Evolutionary conservation across 1,140 invertebrate species (phyloP), one percentile per base, ranked within the genome.

Genomic region (Mesaphorura yosii): DNA sequence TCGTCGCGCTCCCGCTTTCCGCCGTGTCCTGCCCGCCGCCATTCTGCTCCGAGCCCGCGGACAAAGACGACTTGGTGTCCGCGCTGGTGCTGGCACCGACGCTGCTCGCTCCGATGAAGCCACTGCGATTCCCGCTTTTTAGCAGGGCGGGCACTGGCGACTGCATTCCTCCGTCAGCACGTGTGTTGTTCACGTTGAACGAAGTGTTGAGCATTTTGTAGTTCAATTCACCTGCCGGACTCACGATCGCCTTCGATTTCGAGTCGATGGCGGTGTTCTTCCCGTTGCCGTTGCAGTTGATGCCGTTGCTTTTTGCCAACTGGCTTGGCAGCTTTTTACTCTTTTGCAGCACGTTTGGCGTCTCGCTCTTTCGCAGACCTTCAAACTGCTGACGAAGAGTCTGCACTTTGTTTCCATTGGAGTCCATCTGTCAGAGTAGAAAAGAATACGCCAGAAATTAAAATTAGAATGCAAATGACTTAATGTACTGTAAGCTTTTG

Each of bases 351-450:
- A 19, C 7, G 19, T 12, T n/a, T 40, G 15, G 19, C 15, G 22
- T 25, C 22, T 15, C 23, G 17, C 25, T 28, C 25, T 40, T 31
- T 25, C 48, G 47, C 22, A 57, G 38, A 4, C 27, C 48, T 49
- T 59, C 59, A 58, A 61, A 61, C 19, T 58, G 59, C 34, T 61
- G 55, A 15, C 55, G 55, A 29, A 61, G 45, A n/a, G 59, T 48
- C 20, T 54, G 48, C 26, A 61, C 59, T 53, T 61, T 61, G 29
- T 57, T 61, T 15, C 55, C 53, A 20, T 52, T 52, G 15, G 23
- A 22, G 26, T 47, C 46, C 57, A 59, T 59, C 52, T 54, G 29
- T n/a, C n/a, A n/a, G n/a, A n/a, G n/a, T n/a, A n/a, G n/a, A n/a
- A n/a, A n/a, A n/a, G n/a, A n/a, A n/a, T n/a, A n/a, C n/a, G n/a